Conservation (phyloP, 2,113 vertebrate species). For the Nanorana parkeri region DNA sequence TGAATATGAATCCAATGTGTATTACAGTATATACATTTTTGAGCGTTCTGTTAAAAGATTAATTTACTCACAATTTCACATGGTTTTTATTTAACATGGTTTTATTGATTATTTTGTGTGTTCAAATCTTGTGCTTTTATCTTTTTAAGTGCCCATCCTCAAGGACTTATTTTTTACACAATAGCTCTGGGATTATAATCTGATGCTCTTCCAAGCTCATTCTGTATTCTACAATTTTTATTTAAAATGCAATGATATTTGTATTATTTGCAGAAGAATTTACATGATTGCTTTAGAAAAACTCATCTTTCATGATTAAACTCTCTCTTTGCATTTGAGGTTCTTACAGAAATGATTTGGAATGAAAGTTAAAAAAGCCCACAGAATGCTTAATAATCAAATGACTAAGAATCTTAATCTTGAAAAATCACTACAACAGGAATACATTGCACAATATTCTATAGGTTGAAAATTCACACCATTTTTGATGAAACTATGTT, state of each 20-base stretch:
- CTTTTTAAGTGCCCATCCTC: not conserved
- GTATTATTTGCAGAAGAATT: slow-evolving; percentile 25
- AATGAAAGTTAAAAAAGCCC: not conserved
- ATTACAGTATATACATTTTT: no score
- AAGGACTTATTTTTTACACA: not conserved
- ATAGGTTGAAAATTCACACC: not conserved
- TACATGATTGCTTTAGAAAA: slow-evolving; percentile 22
- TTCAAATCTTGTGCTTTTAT: slow-evolving; percentile 13
- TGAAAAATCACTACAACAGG: not conserved
- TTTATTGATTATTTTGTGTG: not conserved
- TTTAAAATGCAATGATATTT: slow-evolving; percentile 11
- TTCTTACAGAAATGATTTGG: not conserved
- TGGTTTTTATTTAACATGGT: no score
- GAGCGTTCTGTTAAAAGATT: no score
- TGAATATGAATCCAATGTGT: no score
- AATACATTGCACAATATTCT: not conserved
- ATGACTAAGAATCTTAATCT: not conserved
- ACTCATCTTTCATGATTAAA: not conserved
- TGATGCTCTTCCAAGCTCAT: not conserved
- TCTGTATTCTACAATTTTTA: not conserved
- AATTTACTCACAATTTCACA: no score
- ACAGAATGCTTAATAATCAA: not conserved
- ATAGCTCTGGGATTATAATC: not conserved
- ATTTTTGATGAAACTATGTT: slow-evolving; percentile 5
- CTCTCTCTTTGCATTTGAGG: not conserved